Evolutionary conservation across 2,797 vertebrate genomes (phyloP).

Genomic region (Paguma larvata): DNA sequence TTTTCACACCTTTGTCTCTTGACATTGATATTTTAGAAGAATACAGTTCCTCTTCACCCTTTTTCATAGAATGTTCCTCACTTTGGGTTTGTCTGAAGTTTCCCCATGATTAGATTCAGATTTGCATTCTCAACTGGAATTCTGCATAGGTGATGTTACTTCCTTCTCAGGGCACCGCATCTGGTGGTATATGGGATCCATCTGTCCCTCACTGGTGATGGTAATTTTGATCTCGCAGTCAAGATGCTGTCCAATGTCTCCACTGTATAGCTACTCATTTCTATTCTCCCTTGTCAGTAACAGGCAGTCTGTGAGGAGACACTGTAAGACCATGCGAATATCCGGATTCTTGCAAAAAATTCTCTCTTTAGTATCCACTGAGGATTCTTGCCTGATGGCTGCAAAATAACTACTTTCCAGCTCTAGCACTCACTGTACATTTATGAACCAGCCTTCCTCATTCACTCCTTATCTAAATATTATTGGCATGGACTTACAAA

Average conservation of each 20-base stretch:
- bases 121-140: background rate
- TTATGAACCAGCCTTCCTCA: background rate
- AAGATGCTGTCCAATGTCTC: background rate
- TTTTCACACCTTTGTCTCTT: background rate
- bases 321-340: background rate
- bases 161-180: background rate
- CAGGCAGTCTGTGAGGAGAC: background rate
- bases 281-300: conserved; percentile 3
- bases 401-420: background rate
- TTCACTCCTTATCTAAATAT: background rate
- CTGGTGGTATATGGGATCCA: background rate
- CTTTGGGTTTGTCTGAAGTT: background rate
- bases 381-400: background rate
- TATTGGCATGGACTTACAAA: background rate
- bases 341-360: background rate
- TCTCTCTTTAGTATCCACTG: background rate
- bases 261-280: background rate
- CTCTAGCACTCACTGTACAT: background rate
- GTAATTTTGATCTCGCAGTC: background rate
- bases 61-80: background rate
- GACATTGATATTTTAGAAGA: background rate
- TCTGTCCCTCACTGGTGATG: background rate
- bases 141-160: background rate
- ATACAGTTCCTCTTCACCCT: background rate
- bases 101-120: background rate